phyloP scores from a whole-genome alignment of 2,888 invertebrate species.

The Mystacides longicornis region DNA sequence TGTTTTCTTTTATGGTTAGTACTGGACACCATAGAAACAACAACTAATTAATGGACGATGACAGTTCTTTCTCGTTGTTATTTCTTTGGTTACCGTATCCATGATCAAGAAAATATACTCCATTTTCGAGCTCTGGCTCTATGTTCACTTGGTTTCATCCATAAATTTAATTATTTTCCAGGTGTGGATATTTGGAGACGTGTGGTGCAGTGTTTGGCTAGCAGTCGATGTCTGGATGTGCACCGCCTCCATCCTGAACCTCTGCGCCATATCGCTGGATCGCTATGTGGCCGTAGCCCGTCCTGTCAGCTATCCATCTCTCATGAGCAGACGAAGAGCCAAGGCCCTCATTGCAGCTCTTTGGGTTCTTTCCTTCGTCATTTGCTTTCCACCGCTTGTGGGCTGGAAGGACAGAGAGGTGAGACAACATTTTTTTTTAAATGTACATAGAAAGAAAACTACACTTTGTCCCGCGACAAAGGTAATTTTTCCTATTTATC shows the following conservation, averaged over 20 bases:
- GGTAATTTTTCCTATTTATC: too few relatives aligned
- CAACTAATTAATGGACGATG: too few relatives aligned
- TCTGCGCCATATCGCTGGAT: constrained; percentile 91
- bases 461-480: too few relatives aligned
- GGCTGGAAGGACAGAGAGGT: constrained; percentile 81
- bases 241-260: constrained; percentile 92
- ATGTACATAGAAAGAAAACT: too few relatives aligned
- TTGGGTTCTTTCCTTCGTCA: constrained; percentile 93
- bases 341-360: constrained; percentile 83
- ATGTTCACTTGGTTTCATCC: too few relatives aligned
- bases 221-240: constrained; percentile 99
- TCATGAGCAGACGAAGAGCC: constrained; percentile 78
- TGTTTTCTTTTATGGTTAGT: too few relatives aligned
- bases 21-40: too few relatives aligned
- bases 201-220: constrained; percentile 95
- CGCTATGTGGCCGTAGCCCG: constrained; percentile 95
- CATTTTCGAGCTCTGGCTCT: too few relatives aligned
- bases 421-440: too few relatives aligned
- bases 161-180: constrained; percentile 36
- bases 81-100: too few relatives aligned
- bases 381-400: constrained; percentile 93
- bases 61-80: too few relatives aligned
- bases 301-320: constrained; percentile 91
- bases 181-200: constrained; percentile 95
- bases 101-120: too few relatives aligned